phyloP scores from a whole-genome alignment of 1,140 invertebrate species.

The Heliconius melpomene region DNA sequence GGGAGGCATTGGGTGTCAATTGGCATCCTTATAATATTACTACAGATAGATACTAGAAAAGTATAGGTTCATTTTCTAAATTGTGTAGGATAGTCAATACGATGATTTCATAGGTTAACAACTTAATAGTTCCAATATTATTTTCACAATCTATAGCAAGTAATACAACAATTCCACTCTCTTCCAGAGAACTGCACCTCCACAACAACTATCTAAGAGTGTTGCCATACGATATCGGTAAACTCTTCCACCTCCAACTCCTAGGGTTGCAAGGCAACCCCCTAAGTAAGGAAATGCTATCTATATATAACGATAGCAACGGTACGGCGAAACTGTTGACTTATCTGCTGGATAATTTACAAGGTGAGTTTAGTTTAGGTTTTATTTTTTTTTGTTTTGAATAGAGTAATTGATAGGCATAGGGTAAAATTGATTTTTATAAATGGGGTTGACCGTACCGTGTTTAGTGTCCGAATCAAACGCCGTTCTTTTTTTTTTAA shows the following conservation, averaged over 20 bases:
- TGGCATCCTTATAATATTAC: neutral
- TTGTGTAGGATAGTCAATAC: too few relatives aligned
- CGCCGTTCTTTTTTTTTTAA: too few relatives aligned
- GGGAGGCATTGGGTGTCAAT: too few relatives aligned
- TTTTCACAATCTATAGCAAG: neutral
- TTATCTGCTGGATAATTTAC: slow-evolving; percentile 96
- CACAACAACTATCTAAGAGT: slow-evolving; percentile 96
- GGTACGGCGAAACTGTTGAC: slow-evolving; percentile 96
- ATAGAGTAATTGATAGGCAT: too few relatives aligned
- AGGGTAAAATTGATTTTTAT: too few relatives aligned
- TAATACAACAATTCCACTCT: slow-evolving; percentile 24
- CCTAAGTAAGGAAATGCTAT: slow-evolving; percentile 94
- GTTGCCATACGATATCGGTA: slow-evolving; percentile 98
- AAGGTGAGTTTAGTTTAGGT: slow-evolving; percentile 85
- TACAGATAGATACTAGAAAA: neutral
- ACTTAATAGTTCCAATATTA: too few relatives aligned
- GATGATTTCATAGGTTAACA: too few relatives aligned
- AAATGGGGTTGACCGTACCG: too few relatives aligned
- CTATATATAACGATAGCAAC: slow-evolving; percentile 94
- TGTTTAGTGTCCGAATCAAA: too few relatives aligned
- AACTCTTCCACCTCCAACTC: slow-evolving; percentile 97
- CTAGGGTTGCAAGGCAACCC: slow-evolving; percentile 96
- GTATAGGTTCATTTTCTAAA: too few relatives aligned
- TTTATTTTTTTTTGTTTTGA: neutral
- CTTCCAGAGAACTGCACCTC: slow-evolving; percentile 93